phyloP scores from a whole-genome alignment of 2,888 invertebrate species.

The Amaurobius ferox region DNA sequence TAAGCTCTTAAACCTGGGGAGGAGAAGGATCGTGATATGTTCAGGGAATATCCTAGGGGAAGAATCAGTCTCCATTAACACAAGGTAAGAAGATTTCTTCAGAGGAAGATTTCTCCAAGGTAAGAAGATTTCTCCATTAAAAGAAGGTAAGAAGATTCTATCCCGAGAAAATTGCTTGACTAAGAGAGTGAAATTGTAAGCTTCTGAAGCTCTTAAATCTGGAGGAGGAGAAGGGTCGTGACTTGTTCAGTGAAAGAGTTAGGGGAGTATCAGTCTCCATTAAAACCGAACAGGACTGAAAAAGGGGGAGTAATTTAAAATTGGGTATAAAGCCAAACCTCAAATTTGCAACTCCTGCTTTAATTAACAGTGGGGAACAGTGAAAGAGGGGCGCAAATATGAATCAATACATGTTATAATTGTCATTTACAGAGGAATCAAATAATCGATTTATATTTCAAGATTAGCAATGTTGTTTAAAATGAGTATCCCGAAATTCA shows the following conservation, averaged over 20 bases:
- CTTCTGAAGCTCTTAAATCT: constrained; percentile 17
- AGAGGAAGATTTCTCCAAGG: no score
- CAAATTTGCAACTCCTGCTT: constrained; percentile 8
- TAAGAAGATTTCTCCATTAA: no score
- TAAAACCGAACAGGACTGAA: constrained; percentile 39
- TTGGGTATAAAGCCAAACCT: constrained; percentile 36
- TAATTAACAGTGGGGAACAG: background rate
- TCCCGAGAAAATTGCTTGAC: constrained; percentile 27
- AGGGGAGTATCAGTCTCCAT: no score
- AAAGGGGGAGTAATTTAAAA: constrained; percentile 47
- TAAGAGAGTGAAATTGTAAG: constrained; percentile 41
- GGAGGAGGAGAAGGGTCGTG: background rate
- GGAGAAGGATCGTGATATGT: constrained; percentile 2
- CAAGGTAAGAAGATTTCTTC: no score
- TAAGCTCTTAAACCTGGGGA: background rate
- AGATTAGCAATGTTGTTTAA: no score
- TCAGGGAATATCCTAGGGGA: no score
- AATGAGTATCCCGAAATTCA: no score
- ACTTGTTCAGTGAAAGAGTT: background rate
- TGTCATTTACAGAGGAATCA: no score
- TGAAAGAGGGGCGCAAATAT: background rate
- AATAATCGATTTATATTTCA: no score
- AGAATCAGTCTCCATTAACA: no score
- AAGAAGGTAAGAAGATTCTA: no score
- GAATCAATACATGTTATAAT: no score